Conservation (phyloP, 2,888 invertebrate genomes). For the Anoplius nigerrimus region DNA sequence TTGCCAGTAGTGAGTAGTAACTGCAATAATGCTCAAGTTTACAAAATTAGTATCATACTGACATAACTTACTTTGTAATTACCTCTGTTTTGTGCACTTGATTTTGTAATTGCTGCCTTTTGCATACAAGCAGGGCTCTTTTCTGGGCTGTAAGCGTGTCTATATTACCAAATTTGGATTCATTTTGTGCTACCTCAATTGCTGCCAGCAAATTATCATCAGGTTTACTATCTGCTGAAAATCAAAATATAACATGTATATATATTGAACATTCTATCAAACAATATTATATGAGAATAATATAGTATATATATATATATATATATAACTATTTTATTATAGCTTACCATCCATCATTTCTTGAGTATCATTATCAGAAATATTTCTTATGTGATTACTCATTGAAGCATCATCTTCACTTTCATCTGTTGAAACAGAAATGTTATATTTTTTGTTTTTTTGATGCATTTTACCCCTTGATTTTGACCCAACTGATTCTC, state of each 20-base stretch:
- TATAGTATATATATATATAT: too few species aligned
- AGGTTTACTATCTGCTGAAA: background rate
- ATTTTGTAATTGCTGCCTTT: slow-evolving; percentile 49
- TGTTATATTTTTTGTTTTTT: background rate
- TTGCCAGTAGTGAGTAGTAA: slow-evolving; percentile 61
- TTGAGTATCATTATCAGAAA: background rate
- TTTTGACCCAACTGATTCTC: background rate
- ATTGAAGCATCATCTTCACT: background rate
- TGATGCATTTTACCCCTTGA: background rate
- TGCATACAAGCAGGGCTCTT: slow-evolving; percentile 48
- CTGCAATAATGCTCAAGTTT: slow-evolving; percentile 39
- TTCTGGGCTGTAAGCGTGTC: slow-evolving; percentile 59
- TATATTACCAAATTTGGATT: slow-evolving; percentile 50
- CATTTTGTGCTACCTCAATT: slow-evolving; percentile 48
- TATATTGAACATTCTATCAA: too few species aligned
- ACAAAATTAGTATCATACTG: background rate
- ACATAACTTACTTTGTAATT: slow-evolving; percentile 1
- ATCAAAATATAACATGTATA: too few species aligned
- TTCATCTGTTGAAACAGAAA: background rate
- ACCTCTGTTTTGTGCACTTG: slow-evolving; percentile 59
- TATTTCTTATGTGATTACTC: background rate
- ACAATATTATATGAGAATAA: too few species aligned
- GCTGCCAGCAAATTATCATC: slow-evolving; percentile 19
- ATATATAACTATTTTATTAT: too few species aligned
- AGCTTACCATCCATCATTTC: background rate